Percentiles rank a stretch among this genome's conserved stretches.
These are phyloP conservation scores for Bergia sp. DNA, from an alignment of 92 coral and sea anemone genomes.

Conservation along the genomic window DNA sequence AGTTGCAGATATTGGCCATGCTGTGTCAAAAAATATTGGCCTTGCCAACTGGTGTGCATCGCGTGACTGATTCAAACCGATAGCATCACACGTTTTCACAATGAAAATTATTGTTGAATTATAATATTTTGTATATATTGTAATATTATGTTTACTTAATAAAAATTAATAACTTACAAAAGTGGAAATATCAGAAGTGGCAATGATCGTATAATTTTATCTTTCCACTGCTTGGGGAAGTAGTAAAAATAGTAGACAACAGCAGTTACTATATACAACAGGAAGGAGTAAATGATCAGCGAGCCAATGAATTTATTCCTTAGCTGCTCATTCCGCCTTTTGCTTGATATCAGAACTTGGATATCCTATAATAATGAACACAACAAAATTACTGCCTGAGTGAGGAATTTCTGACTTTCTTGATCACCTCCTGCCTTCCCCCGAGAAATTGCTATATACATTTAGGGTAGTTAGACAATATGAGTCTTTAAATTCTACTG, in stretches of 20 bases:
- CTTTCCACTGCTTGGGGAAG: conserved; percentile 94
- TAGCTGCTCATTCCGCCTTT: conserved; percentile 79
- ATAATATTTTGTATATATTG: too few species aligned
- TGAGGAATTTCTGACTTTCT: not conserved
- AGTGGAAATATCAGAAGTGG: conserved; percentile 93
- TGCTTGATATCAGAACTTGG: conserved; percentile 68
- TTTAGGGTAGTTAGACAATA: too few species aligned
- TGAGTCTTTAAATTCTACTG: too few species aligned
- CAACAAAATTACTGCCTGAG: not conserved
- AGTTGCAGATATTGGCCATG: too few species aligned
- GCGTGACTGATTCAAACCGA: too few species aligned
- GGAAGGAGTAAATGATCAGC: conserved; percentile 84
- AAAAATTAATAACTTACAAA: conserved; percentile 68
- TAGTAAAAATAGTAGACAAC: conserved; percentile 88
- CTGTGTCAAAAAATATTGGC: too few species aligned
- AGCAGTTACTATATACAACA: conserved; percentile 75
- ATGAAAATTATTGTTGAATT: too few species aligned
- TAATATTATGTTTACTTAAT: not conserved
- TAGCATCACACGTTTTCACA: too few species aligned
- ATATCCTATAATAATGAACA: conserved; percentile 67
- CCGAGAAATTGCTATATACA: too few species aligned
- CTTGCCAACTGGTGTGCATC: too few species aligned
- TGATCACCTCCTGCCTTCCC: not conserved
- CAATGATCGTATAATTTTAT: conserved; percentile 68
- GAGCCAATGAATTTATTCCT: conserved; percentile 89